A percentile compares a stretch with the other conserved stretches of the same genome.
Evolutionary conservation across 2,888 invertebrate species (phyloP).

Genomic region (Timandra comae): DNA sequence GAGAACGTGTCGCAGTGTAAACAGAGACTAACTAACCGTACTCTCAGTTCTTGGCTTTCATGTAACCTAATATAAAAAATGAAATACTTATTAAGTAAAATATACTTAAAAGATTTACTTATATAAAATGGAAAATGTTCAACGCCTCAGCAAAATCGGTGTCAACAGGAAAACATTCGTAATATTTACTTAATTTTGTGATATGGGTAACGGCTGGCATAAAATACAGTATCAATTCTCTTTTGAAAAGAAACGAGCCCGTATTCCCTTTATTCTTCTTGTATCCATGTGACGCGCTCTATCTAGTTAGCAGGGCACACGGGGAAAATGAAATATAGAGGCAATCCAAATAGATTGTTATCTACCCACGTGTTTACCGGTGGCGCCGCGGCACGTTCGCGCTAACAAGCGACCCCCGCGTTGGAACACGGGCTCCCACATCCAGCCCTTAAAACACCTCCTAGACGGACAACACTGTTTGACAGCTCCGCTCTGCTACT

Average conservation of each 20-base stretch:
- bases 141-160: not conserved
- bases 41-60: conserved; percentile 25
- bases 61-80: not conserved
- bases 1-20: conserved; percentile 38
- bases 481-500: conserved; percentile 47
- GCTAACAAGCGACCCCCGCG: conserved; percentile 64
- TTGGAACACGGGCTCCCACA: conserved; percentile 44
- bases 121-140: not conserved
- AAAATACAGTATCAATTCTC: conserved; percentile 34
- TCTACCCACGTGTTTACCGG: conserved; percentile 76
- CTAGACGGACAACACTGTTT: conserved; percentile 41
- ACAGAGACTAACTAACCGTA: conserved; percentile 64
- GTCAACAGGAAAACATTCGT: conserved; percentile 10
- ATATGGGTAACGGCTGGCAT: conserved; percentile 19
- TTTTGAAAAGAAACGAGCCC: conserved; percentile 54
- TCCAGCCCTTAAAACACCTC: conserved; percentile 38
- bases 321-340: conserved; percentile 77
- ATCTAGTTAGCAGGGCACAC: conserved; percentile 70
- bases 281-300: conserved; percentile 50
- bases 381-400: conserved; percentile 68
- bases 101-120: not conserved
- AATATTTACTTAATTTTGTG: conserved; percentile 17
- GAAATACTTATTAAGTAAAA: not conserved
- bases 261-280: conserved; percentile 55
- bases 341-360: conserved; percentile 78